Conservation (phyloP, 1,140 invertebrate genomes). For the Yoshiicerus persimilis region DNA sequence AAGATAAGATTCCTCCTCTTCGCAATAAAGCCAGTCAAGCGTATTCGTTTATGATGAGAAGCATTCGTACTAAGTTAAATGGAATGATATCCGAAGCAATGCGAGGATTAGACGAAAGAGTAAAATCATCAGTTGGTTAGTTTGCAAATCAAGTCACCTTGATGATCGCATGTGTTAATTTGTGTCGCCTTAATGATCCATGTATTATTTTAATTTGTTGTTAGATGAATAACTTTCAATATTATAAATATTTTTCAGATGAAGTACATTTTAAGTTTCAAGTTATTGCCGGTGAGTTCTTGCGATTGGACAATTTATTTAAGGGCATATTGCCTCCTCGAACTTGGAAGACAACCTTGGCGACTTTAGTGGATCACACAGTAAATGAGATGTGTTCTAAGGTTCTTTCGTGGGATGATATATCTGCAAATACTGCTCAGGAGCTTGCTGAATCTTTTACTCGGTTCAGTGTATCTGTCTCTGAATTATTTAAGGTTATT, state of each 20-base stretch:
- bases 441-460: conserved; percentile 62
- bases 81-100: conserved; percentile 72
- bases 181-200: neutral
- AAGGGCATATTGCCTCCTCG: conserved; percentile 33
- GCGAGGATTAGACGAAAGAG: conserved; percentile 70
- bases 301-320: conserved; percentile 33
- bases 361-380: conserved; percentile 65
- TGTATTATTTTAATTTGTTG: neutral
- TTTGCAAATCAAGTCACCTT: neutral
- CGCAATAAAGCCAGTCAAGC: conserved; percentile 58
- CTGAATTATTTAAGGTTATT: conserved; percentile 61
- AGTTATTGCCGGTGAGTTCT: conserved; percentile 35
- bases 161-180: too few relatives aligned
- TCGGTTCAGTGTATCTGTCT: conserved; percentile 60
- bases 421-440: conserved; percentile 63
- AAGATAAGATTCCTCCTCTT: conserved; percentile 55
- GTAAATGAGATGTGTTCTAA: conserved; percentile 63
- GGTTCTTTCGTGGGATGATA: conserved; percentile 66
- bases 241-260: neutral
- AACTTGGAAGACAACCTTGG: conserved; percentile 50
- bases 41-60: conserved; percentile 64
- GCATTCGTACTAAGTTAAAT: conserved; percentile 67
- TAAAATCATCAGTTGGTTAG: conserved; percentile 67
- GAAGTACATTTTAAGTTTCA: conserved; percentile 39
- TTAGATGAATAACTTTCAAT: neutral